A percentile compares a stretch with the other conserved stretches of the same genome.
These are phyloP conservation scores for Conomelus anceps DNA, from an alignment of 2,888 invertebrate genomes.

Conservation along the genomic window DNA sequence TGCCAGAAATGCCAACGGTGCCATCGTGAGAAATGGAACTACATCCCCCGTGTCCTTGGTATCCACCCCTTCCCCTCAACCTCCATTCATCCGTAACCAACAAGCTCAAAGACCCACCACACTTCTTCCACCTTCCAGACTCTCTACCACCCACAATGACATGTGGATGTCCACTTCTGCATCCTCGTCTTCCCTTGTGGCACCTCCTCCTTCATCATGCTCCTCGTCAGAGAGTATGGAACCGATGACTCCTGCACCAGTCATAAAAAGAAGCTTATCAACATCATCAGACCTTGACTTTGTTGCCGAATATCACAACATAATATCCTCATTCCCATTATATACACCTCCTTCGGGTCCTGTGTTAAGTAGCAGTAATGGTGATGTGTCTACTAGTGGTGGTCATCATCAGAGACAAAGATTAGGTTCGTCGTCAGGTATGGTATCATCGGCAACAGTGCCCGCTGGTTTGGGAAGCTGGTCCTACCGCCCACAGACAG, in stretches of 20 bases:
- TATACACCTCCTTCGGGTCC: conserved; percentile 51
- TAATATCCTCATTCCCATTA: conserved; percentile 46
- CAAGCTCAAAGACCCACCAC: conserved; percentile 17
- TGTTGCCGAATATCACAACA: conserved; percentile 38
- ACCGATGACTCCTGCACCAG: not conserved
- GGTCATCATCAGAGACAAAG: not conserved
- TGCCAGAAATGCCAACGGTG: conserved; percentile 32
- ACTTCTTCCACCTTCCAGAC: conserved; percentile 30
- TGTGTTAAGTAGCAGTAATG: conserved; percentile 22
- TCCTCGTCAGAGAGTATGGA: not conserved
- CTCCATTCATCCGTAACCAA: conserved; percentile 26
- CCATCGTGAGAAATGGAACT: conserved; percentile 39
- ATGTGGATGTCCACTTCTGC: not conserved
- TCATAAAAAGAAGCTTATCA: not conserved
- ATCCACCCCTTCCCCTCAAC: conserved; percentile 28
- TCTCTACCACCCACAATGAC: conserved; percentile 37
- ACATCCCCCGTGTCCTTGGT: conserved; percentile 34
- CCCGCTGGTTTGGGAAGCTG: conserved; percentile 21
- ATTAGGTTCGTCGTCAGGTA: conserved; percentile 16
- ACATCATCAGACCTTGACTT: conserved; percentile 35
- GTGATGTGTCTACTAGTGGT: not conserved
- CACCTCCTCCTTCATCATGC: not conserved
- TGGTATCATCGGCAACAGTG: conserved; percentile 21
- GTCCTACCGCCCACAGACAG: conserved; percentile 38
- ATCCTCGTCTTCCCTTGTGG: not conserved